Base-by-base conservation (phyloP, 2,888 invertebrate genomes). In the Hoplodrina blanda region DNA sequence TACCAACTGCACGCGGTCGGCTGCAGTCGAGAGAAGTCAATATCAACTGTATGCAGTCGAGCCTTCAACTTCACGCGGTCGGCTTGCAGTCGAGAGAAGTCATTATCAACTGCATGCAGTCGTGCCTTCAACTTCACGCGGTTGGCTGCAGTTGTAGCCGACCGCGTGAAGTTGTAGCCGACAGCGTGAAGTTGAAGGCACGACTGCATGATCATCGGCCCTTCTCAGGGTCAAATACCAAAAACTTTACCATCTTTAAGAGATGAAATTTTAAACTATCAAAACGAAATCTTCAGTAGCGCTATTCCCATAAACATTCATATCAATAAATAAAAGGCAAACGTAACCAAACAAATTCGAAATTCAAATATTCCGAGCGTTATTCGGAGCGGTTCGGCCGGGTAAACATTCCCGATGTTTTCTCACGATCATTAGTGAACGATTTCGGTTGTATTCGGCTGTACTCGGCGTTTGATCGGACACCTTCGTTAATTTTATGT, bases 361-460 rank as follows among this genome's bases (percentile, higher is more conserved):
- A 86, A 87, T 88, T 88, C 83, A 84, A 84, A 88, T 87, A 90
- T 88, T 89, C 84, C 76, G 68, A 85, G 64, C 80, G 70, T 69
- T 78, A 73, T 78, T 64, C 81, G 65, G 62, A 77, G 69, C 62
- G 72, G 66, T 60, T 73, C 77, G 77, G 76, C 68, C 69, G 65
- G 73, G 74, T 69, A 70, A 78, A 83, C 85, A 86, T 86, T 85
- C 83, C 82, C 72, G 76, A 79, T 81, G 79, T 81, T 79, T 88
- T 88, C 88, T 85, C 89, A 89, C 89, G 89, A 84, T 88, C 89
- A 88, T 89, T 89, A 89, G 85, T 75, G 64, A 78, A 65, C 71
- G 83, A 79, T 81, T 82, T 83, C 75, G 82, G 65, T 57, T 76
- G 62, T 71, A 46, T 69, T 83, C 81, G 69, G 62, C 69, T 57